These are phyloP conservation scores for Acanthisitta chloris DNA, from an alignment of 2,113 vertebrate species.

Conservation along the genomic window DNA sequence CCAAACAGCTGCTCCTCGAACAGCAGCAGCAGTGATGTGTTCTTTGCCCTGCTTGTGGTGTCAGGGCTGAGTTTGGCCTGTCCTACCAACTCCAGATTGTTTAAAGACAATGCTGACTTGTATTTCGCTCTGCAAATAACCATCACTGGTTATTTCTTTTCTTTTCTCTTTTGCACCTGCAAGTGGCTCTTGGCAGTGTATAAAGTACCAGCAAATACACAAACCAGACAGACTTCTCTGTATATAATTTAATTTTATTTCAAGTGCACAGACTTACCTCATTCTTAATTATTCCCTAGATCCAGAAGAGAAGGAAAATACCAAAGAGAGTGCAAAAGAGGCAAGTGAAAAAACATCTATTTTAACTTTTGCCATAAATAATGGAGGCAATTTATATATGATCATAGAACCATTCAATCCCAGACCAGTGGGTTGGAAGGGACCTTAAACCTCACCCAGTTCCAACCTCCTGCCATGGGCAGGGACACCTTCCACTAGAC, in stretches of 20 bases:
- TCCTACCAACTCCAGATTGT: background rate
- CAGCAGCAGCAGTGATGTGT: background rate
- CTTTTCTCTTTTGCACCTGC: conserved; percentile 42
- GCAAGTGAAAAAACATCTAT: conserved; percentile 66
- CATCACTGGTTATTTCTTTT: background rate
- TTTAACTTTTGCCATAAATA: conserved; percentile 20
- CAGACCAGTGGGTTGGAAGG: background rate
- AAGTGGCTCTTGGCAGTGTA: background rate
- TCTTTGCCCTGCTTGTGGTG: background rate
- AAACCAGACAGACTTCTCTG: background rate
- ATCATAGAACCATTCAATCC: background rate
- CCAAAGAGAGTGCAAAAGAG: conserved; percentile 64
- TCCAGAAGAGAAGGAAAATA: conserved; percentile 71
- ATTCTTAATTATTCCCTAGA: conserved; percentile 71
- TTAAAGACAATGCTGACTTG: background rate
- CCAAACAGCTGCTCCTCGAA: background rate
- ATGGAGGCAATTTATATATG: background rate
- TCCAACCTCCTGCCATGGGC: background rate
- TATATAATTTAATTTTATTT: background rate
- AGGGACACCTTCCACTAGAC: background rate
- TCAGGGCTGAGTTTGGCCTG: background rate
- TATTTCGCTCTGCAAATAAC: background rate
- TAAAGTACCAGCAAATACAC: background rate
- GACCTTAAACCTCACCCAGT: background rate
- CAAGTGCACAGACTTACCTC: background rate